phyloP scores from a whole-genome alignment of 2,797 vertebrate genomes.

The Jordanella pulchra region DNA sequence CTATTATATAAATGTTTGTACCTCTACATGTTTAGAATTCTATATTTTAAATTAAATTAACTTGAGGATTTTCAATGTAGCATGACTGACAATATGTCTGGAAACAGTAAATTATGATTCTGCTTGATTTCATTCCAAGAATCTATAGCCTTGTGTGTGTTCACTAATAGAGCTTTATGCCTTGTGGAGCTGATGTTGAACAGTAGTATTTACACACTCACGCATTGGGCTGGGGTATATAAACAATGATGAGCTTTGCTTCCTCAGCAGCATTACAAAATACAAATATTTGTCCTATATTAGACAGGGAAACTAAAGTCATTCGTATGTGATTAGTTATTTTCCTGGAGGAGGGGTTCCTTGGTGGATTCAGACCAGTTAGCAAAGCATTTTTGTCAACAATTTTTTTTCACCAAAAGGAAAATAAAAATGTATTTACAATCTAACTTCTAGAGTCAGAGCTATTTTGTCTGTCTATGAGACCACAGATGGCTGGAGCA shows the following conservation, averaged over 20 bases:
- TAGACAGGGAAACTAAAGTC: conserved; percentile 19
- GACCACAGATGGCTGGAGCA: conserved; percentile 6
- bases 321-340: background rate
- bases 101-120: background rate
- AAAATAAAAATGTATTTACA: background rate
- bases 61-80: background rate
- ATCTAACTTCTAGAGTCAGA: conserved; percentile 1
- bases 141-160: background rate
- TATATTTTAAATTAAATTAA: background rate
- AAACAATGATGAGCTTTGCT: conserved; percentile 19
- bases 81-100: background rate
- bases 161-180: background rate
- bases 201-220: conserved; percentile 4
- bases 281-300: conserved; percentile 32
- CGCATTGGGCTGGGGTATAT: background rate
- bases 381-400: background rate
- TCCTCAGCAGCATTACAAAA: conserved; percentile 24
- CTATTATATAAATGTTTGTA: too few relatives aligned
- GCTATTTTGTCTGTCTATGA: conserved; percentile 9
- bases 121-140: background rate
- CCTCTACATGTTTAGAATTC: background rate
- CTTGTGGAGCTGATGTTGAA: background rate
- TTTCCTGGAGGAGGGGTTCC: background rate
- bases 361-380: conserved; percentile 7
- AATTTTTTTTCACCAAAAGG: background rate